Percentiles rank a stretch among this genome's conserved stretches.
phyloP scores from a whole-genome alignment of 2,888 invertebrate species.

The Aelia acuminata region DNA sequence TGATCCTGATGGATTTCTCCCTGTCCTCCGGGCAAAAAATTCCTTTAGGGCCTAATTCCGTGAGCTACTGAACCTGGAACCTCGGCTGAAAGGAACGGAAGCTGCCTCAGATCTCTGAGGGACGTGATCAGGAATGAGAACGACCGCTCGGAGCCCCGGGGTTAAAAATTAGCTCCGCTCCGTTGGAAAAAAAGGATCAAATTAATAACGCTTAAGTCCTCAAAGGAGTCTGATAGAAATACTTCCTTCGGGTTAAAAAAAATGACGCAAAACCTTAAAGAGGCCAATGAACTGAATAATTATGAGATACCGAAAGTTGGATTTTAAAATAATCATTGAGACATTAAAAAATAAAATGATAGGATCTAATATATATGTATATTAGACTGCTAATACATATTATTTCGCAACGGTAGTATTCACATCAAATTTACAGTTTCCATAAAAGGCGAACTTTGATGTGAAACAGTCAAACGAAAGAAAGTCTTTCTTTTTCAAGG shows the following conservation, averaged over 20 bases:
- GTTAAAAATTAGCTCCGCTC: constrained; percentile 41
- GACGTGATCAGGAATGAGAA: constrained; percentile 37
- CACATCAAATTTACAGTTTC: no score
- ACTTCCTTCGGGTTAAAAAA: background rate
- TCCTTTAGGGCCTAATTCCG: background rate
- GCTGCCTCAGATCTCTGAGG: constrained; percentile 18
- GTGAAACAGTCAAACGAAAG: no score
- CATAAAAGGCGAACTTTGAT: no score
- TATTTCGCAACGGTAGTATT: no score
- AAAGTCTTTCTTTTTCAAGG: no score
- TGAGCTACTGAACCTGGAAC: constrained; percentile 20
- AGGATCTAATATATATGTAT: no score
- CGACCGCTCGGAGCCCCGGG: background rate
- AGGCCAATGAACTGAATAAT: background rate
- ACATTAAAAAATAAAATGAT: no score
- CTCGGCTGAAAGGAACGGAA: constrained; percentile 37
- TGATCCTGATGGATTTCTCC: background rate
- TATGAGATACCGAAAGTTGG: no score
- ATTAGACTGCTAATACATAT: no score
- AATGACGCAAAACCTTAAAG: background rate
- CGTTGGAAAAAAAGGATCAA: constrained; percentile 31
- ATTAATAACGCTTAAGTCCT: constrained; percentile 35
- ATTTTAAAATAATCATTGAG: no score
- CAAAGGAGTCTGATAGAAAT: background rate
- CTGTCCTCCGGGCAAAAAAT: constrained; percentile 8